These are phyloP conservation scores for Dipus sagitta DNA, from an alignment of 2,797 vertebrate genomes.

Conservation along the genomic window DNA sequence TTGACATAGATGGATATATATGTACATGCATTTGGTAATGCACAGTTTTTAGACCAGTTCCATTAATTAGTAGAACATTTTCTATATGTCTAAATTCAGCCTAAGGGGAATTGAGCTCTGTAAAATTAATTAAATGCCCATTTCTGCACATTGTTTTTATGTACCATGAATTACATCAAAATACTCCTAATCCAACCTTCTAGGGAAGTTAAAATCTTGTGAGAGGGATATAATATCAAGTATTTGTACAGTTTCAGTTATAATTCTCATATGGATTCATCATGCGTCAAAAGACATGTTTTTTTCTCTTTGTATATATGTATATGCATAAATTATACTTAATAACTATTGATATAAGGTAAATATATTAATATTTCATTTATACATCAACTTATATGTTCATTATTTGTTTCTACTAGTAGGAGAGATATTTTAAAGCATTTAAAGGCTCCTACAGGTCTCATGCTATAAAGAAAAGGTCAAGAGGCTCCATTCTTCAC, in stretches of 20 bases:
- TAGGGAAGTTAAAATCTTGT: neutral
- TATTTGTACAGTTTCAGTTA: neutral
- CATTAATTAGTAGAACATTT: neutral
- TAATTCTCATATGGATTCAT: neutral
- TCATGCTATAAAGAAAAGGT: neutral
- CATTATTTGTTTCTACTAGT: neutral
- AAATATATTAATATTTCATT: neutral
- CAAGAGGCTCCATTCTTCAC: neutral
- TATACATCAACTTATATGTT: neutral
- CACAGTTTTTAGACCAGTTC: neutral
- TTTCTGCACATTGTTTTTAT: neutral
- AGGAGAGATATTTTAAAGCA: neutral
- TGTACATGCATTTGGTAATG: neutral
- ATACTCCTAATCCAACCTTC: neutral
- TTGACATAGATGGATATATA: too few relatives aligned
- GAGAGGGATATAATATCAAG: neutral
- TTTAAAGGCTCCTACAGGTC: neutral
- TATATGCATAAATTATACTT: too few relatives aligned
- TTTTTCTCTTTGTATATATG: neutral
- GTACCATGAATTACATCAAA: neutral
- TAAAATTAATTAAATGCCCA: neutral
- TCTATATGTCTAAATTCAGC: neutral
- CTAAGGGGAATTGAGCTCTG: neutral
- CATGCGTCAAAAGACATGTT: neutral
- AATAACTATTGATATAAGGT: neutral